These are phyloP conservation scores for Hypocryptadius cinnamomeus DNA, from an alignment of 2,113 vertebrate genomes.

Conservation along the genomic window DNA sequence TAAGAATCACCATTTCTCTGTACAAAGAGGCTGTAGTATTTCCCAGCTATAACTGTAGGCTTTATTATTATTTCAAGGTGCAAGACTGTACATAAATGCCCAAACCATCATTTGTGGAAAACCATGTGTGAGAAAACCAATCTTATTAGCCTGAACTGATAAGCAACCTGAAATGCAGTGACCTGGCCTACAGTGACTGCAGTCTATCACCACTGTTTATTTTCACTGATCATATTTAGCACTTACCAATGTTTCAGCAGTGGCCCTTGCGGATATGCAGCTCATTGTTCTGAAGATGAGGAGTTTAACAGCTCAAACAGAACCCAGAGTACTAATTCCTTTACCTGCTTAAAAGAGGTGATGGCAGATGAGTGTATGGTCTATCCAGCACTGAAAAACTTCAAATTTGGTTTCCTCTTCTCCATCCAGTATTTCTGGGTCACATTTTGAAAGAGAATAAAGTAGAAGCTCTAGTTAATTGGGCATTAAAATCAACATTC, in stretches of 20 bases:
- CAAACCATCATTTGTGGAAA: not conserved
- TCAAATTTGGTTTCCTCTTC: not conserved
- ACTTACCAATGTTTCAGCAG: not conserved
- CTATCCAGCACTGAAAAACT: not conserved
- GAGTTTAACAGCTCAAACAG: not conserved
- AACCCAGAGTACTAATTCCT: not conserved
- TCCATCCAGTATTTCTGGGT: not conserved
- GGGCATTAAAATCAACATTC: not conserved
- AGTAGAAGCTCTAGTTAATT: not conserved
- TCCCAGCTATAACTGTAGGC: not conserved
- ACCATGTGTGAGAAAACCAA: fast-evolving
- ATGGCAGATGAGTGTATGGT: not conserved
- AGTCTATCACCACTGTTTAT: not conserved
- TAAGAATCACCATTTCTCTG: not conserved
- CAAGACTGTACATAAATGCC: not conserved
- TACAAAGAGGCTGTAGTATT: not conserved
- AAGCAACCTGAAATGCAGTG: not conserved
- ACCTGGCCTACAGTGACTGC: not conserved
- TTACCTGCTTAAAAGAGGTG: not conserved
- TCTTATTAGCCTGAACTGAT: not conserved
- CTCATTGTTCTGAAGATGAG: not conserved
- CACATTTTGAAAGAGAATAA: not conserved
- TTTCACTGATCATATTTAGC: not conserved
- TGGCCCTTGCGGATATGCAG: not conserved
- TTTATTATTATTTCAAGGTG: not conserved